Conservation (phyloP, 2,113 vertebrate genomes). For the Triplophysa dalaica region DNA sequence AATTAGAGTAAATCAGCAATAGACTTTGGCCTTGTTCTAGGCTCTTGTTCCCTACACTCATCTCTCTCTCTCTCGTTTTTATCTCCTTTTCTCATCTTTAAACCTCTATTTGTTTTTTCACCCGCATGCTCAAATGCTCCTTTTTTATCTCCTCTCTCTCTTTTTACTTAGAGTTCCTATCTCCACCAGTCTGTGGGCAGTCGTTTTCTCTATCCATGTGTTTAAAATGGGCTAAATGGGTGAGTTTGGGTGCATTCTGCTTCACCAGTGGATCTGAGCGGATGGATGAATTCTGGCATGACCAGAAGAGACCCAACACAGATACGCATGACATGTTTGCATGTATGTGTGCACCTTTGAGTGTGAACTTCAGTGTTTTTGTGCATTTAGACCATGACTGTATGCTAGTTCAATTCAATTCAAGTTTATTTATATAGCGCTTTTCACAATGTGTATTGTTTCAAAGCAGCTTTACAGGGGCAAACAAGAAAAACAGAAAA, state of each 20-base stretch:
- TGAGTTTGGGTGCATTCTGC: not conserved
- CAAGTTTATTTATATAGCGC: too few relatives aligned
- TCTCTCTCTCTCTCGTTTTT: not conserved
- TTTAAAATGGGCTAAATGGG: slow-evolving; percentile 35
- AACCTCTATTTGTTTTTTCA: not conserved
- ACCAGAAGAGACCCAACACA: slow-evolving; percentile 27
- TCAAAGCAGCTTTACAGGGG: too few relatives aligned
- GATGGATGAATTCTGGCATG: slow-evolving; percentile 31
- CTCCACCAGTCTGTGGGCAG: slow-evolving; percentile 21
- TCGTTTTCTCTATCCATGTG: slow-evolving; percentile 25
- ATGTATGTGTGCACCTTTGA: slow-evolving; percentile 30
- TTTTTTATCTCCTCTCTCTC: not conserved
- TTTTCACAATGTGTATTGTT: too few relatives aligned
- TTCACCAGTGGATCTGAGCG: slow-evolving; percentile 22
- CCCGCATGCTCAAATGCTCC: not conserved
- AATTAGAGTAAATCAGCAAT: slow-evolving; percentile 19
- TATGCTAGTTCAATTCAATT: too few relatives aligned
- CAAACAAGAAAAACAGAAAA: too few relatives aligned
- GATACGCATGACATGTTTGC: slow-evolving; percentile 30
- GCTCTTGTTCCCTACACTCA: not conserved
- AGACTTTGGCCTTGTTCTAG: slow-evolving; percentile 1
- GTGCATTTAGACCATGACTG: slow-evolving; percentile 3
- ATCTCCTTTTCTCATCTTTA: not conserved
- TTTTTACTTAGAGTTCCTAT: not conserved
- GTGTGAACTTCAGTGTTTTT: not conserved